Evolutionary conservation across 2,113 vertebrate species (phyloP).

Genomic region (Cromileptes altivelis): DNA sequence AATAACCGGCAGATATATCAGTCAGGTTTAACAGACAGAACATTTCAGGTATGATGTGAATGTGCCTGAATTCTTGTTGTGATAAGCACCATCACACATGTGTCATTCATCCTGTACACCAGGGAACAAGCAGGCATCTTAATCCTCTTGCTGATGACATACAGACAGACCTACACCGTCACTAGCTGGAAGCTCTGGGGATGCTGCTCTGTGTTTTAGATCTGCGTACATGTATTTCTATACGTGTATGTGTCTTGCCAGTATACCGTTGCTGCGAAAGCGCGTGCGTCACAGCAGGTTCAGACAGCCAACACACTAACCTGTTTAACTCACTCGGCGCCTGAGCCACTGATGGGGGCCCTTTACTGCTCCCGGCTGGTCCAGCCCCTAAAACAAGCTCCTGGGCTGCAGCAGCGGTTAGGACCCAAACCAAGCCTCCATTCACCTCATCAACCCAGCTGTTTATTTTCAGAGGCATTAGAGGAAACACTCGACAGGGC

Average conservation of each 20-base stretch:
- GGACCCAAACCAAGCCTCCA: constrained; percentile 79
- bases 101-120: not conserved
- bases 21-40: not conserved
- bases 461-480: constrained; percentile 87
- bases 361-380: constrained; percentile 60
- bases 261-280: constrained; percentile 28
- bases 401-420: constrained; percentile 69
- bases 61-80: not conserved
- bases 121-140: constrained; percentile 7
- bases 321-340: constrained; percentile 82
- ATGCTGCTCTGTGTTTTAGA: constrained; percentile 18
- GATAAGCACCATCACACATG: not conserved
- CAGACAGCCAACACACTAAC: constrained; percentile 77
- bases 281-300: constrained; percentile 72
- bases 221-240: constrained; percentile 30
- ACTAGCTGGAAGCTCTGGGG: constrained; percentile 10
- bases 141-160: constrained; percentile 21
- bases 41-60: constrained; percentile 2
- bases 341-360: constrained; percentile 75
- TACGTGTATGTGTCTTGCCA: constrained; percentile 11
- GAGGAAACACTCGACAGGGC: constrained; percentile 79
- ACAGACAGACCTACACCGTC: constrained; percentile 24
- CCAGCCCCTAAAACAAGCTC: constrained; percentile 81
- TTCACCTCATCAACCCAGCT: constrained; percentile 78
- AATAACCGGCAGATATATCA: not conserved